Evolutionary conservation across 2,113 vertebrate species (phyloP).

Genomic region (Puffinus mauretanicus): DNA sequence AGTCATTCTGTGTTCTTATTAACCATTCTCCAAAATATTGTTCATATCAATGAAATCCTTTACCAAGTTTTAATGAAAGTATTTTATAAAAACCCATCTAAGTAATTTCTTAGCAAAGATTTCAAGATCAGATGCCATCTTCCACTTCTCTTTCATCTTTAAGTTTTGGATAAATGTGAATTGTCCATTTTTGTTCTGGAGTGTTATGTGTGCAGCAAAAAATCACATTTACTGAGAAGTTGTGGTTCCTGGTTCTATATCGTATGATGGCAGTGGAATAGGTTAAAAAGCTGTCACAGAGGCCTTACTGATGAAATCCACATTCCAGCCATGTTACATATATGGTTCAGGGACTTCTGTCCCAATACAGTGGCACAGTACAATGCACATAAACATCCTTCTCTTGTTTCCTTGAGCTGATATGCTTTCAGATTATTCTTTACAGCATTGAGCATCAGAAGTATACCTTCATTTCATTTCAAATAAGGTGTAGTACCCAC

Average conservation of each 20-base stretch:
- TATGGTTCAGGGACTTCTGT: neutral
- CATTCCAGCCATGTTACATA: neutral
- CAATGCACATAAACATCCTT: neutral
- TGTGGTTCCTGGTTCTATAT: neutral
- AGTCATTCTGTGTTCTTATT: neutral
- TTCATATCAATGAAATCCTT: neutral
- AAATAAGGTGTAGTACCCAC: neutral
- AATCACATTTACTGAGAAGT: neutral
- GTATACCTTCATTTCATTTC: neutral
- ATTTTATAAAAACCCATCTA: neutral
- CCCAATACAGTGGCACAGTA: neutral
- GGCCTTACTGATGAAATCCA: neutral
- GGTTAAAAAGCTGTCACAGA: neutral
- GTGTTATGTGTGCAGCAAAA: neutral
- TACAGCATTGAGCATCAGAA: neutral
- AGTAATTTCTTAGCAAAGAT: neutral
- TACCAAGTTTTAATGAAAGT: neutral
- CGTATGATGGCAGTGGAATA: neutral
- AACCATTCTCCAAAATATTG: neutral
- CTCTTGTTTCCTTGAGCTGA: neutral
- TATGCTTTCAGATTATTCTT: neutral
- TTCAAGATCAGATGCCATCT: neutral
- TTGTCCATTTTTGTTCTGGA: neutral
- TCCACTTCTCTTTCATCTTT: neutral
- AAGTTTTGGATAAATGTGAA: neutral